phyloP scores from a whole-genome alignment of 2,888 invertebrate genomes.

The Ichneumoninae sp. region DNA sequence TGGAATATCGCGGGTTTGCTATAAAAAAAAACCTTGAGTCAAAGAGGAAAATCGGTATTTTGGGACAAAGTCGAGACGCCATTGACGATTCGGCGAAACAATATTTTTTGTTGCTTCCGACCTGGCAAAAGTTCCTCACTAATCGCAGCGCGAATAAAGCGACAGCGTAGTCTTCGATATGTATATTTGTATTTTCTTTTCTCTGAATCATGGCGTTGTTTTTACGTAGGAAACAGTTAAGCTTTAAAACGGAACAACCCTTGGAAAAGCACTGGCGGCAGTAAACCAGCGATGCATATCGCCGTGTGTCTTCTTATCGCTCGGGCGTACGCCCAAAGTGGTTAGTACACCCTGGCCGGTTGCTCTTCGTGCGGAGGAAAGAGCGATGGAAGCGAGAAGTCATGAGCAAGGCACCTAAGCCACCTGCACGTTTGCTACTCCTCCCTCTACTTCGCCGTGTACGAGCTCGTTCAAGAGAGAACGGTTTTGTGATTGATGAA shows the following conservation, averaged over 20 bases:
- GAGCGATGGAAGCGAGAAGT: conserved; percentile 78
- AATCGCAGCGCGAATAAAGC: neutral
- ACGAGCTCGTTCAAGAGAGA: conserved; percentile 68
- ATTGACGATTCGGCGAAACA: no score
- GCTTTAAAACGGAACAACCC: conserved; percentile 39
- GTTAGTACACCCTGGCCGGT: conserved; percentile 61
- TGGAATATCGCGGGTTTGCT: neutral
- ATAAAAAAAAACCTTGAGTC: neutral
- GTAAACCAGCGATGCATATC: conserved; percentile 16
- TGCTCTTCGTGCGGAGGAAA: conserved; percentile 69
- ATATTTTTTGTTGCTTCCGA: neutral
- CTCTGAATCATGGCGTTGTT: neutral
- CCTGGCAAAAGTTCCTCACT: neutral
- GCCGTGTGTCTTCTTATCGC: conserved; percentile 63
- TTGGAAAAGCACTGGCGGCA: conserved; percentile 14
- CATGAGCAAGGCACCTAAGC: conserved; percentile 71
- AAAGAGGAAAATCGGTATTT: no score
- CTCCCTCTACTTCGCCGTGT: conserved; percentile 45
- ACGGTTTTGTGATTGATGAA: conserved; percentile 80
- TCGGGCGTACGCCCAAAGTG: conserved; percentile 60
- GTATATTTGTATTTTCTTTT: neutral
- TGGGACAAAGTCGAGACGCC: no score
- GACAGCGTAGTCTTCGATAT: neutral
- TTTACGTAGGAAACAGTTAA: neutral
- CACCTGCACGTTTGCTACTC: conserved; percentile 40